Evolutionary conservation across 2,797 vertebrate genomes (phyloP), one percentile per base, ranked within the genome.

Genomic region (Morus bassanus): DNA sequence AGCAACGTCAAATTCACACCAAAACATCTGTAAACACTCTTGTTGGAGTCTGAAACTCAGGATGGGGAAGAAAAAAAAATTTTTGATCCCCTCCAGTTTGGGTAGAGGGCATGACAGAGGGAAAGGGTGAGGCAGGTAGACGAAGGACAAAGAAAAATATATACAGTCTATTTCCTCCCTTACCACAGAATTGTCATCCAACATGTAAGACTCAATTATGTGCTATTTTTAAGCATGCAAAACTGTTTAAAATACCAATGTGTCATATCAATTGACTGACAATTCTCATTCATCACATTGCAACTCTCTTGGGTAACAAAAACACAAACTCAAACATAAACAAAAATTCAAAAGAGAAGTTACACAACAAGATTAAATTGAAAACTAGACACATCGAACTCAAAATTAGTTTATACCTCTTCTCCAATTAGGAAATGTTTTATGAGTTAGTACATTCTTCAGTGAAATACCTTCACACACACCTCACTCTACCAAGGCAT

Each of bases 121-220:
- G 69, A 85, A 95, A 95, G 30, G 64, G 79, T 75, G 65, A 92
- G 57, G 75, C 87, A 89, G 54, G 80, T 18, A 91, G 81, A 76
- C 51, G 89, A 89, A 80, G 68, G 60, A 85, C 46, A 92, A 79
- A 69, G 39, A 67, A 74, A 85, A 53, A 83, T 0, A 0, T 8
- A 84, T 18, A 57, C 13, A 65, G 33, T 23, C 41, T 56, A 33
- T 63, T 84, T 78, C 61, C 31, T 92, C 65, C 54, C 68, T 61
- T 27, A 53, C 2, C 61, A 76, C 53, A 59, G 37, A 92, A 57
- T 2, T 24, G 11, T 37, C 30, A 31, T 31, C 10, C 41, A 51
- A 60, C 4, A 2, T 2, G 3, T 2, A 64, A 61, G 46, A 60
- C 31, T 65, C 64, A 46, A 54, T 21, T 4, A 45, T 6, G 15